These are phyloP conservation scores for Noctua fimbriata DNA, from an alignment of 2,888 invertebrate species.

Conservation along the genomic window DNA sequence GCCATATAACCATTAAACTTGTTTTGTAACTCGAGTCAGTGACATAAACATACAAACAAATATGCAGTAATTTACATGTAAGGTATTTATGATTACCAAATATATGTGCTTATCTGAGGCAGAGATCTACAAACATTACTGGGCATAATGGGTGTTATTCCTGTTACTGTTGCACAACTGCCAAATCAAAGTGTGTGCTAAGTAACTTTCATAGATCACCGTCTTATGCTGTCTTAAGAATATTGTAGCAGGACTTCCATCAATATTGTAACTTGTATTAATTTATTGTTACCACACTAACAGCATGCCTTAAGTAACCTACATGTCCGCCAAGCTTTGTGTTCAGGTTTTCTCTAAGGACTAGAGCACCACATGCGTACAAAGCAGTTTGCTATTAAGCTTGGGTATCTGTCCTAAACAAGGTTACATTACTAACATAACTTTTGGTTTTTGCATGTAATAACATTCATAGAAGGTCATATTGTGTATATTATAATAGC, in stretches of 20 bases:
- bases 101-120: neutral
- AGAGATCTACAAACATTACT: neutral
- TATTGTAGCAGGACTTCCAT: neutral
- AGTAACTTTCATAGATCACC: too few species aligned
- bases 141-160: neutral
- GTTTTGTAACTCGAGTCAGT: neutral
- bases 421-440: conserved; percentile 32
- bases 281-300: conserved; percentile 5
- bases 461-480: neutral
- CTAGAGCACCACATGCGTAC: conserved; percentile 63
- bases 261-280: neutral
- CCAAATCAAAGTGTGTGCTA: neutral
- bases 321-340: conserved; percentile 50
- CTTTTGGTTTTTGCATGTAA: neutral
- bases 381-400: conserved; percentile 34
- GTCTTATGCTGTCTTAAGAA: neutral
- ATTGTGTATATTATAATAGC: neutral
- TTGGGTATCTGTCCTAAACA: conserved; percentile 17
- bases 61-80: neutral
- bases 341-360: conserved; percentile 69
- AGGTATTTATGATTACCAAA: neutral
- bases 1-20: neutral
- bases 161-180: neutral
- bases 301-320: conserved; percentile 35
- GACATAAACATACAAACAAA: neutral